Evolutionary conservation across 2,888 invertebrate genomes (phyloP).

Genomic region (Molorchus minor): DNA sequence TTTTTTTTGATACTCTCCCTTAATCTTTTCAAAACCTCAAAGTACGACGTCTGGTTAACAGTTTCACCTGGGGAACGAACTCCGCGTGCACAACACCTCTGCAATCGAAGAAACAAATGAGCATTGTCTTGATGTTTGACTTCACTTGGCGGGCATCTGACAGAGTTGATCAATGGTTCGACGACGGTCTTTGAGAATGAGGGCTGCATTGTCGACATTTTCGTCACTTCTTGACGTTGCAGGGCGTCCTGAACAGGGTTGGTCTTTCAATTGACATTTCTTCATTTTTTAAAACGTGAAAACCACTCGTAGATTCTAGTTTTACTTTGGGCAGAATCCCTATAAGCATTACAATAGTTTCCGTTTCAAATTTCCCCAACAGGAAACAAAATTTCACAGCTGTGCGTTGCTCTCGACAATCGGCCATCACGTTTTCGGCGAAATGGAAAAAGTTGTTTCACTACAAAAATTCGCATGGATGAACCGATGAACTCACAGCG

Average conservation of each 20-base stretch:
- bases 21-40: slow-evolving; percentile 2
- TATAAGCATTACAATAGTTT: no score
- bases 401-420: slow-evolving; percentile 31
- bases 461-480: neutral
- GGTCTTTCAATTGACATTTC: no score
- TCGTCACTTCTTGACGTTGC: no score
- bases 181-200: slow-evolving; percentile 4
- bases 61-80: slow-evolving; percentile 10
- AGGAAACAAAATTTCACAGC: slow-evolving; percentile 10
- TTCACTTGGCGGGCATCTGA: neutral
- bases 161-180: slow-evolving; percentile 13
- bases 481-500: slow-evolving; percentile 1
- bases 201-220: neutral
- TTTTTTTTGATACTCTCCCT: slow-evolving; percentile 31
- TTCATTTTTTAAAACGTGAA: slow-evolving; percentile 4
- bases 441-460: slow-evolving; percentile 11
- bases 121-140: neutral
- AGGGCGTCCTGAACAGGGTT: no score
- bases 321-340: slow-evolving; percentile 2
- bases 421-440: slow-evolving; percentile 19
- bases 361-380: neutral
- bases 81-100: neutral
- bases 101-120: slow-evolving; percentile 1
- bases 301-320: slow-evolving; percentile 12
- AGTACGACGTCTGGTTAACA: slow-evolving; percentile 4